Evolutionary conservation across 2,888 invertebrate genomes (phyloP).

Genomic region (Polydrusus pterygomalis): DNA sequence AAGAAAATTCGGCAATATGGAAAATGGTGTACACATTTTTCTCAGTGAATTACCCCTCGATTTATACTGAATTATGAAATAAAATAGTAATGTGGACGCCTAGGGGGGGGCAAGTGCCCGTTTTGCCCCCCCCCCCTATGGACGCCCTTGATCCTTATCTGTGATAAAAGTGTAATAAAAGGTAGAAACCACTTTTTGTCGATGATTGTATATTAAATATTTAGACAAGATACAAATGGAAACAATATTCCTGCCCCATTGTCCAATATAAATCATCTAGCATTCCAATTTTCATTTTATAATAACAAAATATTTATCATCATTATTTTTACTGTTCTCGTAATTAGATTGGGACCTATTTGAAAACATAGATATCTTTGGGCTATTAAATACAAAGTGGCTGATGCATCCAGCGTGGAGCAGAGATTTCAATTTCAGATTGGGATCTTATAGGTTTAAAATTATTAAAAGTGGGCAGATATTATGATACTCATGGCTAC

Average conservation of each 20-base stretch:
- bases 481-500: conserved; percentile 18
- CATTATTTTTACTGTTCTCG: conserved; percentile 37
- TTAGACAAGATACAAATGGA: conserved; percentile 2
- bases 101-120: no score
- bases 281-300: conserved; percentile 23
- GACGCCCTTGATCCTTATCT: no score
- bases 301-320: conserved; percentile 39
- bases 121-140: no score
- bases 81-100: no score
- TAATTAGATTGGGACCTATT: conserved; percentile 43
- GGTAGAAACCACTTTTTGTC: no score
- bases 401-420: conserved; percentile 34
- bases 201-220: no score
- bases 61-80: no score
- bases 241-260: conserved; percentile 3
- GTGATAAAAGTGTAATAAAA: no score
- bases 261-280: conserved; percentile 27
- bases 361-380: conserved; percentile 37
- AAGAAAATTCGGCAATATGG: no score
- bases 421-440: conserved; percentile 46
- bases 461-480: conserved; percentile 37
- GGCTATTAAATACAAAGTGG: conserved; percentile 33
- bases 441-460: conserved; percentile 28
- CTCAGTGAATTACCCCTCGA: no score
- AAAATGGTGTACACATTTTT: no score